Percentiles rank a stretch among this genome's conserved stretches.
Evolutionary conservation across 2,797 vertebrate genomes (phyloP).

Genomic region (Amazonetta brasiliensis): DNA sequence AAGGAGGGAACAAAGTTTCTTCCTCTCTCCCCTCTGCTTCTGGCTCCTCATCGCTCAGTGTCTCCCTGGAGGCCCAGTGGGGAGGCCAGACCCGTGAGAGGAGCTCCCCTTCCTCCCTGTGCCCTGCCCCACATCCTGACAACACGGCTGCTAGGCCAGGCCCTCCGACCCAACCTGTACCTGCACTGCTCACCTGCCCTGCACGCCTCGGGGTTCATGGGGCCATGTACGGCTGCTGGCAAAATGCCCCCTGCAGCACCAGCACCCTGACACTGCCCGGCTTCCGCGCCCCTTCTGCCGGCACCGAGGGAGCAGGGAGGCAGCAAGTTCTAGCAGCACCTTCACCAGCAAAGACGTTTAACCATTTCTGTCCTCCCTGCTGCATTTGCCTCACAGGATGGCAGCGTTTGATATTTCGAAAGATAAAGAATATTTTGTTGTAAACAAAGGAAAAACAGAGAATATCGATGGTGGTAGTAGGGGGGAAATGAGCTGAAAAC

Average conservation of each 20-base stretch:
- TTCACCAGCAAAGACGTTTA: neutral
- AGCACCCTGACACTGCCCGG: no score
- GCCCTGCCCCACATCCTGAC: neutral
- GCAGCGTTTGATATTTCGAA: neutral
- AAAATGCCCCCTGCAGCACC: neutral
- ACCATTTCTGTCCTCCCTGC: slow-evolving; percentile 9
- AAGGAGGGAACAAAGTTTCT: neutral
- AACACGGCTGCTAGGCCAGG: neutral
- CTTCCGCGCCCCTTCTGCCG: neutral
- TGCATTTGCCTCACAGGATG: slow-evolving; percentile 6
- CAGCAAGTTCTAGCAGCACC: neutral
- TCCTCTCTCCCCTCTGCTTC: neutral
- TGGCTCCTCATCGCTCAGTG: neutral
- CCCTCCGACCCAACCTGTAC: neutral
- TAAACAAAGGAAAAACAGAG: slow-evolving; percentile 16
- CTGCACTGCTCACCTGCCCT: neutral
- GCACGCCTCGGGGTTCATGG: neutral
- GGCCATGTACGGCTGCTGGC: neutral
- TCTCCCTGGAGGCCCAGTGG: neutral
- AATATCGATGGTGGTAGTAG: neutral
- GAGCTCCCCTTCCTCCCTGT: neutral
- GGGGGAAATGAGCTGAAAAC: neutral
- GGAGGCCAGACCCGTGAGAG: neutral
- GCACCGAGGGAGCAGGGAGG: neutral
- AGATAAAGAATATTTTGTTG: slow-evolving; percentile 26